Evolutionary conservation across 2,113 vertebrate genomes (phyloP).

Genomic region (Aegotheles bennettii): DNA sequence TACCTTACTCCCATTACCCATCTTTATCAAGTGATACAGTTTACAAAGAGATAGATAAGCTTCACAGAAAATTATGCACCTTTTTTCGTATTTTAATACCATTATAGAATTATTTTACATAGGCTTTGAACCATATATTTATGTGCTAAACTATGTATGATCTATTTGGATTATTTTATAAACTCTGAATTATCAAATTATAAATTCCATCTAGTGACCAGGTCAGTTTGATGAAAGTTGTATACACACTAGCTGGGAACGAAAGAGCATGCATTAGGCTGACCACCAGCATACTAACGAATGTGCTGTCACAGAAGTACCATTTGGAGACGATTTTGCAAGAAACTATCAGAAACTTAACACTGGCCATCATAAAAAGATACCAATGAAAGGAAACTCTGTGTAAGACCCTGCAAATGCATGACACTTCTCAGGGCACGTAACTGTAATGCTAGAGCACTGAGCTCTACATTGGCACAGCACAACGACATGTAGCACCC

Average conservation of each 20-base stretch:
- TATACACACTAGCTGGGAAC: not conserved
- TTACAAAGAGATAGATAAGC: not conserved
- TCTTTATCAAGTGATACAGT: not conserved
- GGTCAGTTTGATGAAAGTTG: not conserved
- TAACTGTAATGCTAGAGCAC: not conserved
- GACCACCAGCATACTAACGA: not conserved
- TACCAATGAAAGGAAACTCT: not conserved
- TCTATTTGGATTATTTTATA: not conserved
- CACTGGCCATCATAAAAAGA: not conserved
- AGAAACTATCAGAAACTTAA: not conserved
- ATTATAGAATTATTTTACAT: not conserved
- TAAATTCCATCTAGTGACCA: not conserved
- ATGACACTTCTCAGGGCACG: not conserved
- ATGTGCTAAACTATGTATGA: not conserved
- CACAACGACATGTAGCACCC: not conserved
- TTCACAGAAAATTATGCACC: not conserved
- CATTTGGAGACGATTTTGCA: not conserved
- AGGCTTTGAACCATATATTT: not conserved
- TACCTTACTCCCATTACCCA: not conserved
- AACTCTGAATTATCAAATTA: not conserved
- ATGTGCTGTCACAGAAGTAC: not conserved
- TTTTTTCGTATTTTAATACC: not conserved
- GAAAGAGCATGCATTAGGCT: not conserved
- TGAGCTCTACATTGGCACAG: not conserved
- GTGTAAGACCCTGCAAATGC: not conserved